Evolutionary conservation across 2,113 vertebrate genomes (phyloP), one percentile per base, ranked within the genome.

Genomic region (Ibidorhyncha struthersii): DNA sequence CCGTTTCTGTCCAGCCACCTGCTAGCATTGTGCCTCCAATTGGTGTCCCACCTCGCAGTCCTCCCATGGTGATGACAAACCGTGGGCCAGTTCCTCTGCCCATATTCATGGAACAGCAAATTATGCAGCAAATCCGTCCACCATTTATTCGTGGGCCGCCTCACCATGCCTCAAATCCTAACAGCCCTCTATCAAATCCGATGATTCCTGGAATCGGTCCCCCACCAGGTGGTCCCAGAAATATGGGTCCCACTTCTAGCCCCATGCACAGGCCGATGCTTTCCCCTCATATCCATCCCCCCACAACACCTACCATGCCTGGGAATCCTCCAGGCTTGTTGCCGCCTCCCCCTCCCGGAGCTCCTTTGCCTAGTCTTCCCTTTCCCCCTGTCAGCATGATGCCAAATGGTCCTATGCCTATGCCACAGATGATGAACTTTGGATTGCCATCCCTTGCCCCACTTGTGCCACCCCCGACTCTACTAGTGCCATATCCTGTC

Each of bases 101-200:
- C 95, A 98, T 99, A 94, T 99, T 99, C 98, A 99, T 99, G 99
- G 99, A 99, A 90, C 99, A 99, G 96, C 99, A 99, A 97, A 99
- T 99, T 98, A 99, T 99, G 98, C 99, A 99, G 96, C 99, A 99
- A 89, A 99, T 99, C 52, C 99, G 99, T 58, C 99, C 99, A 18
- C 99, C 99, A 1, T 99, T 99, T 98, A 98, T 99, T 66, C 99
- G 99, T 16, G 99, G 99, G 78, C 98, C 97, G 2, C 98, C 97
- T 74, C 99, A 99, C 91, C 98, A 99, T 50, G 98, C 98, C 84
- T 98, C 98, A 85, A 99, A 99, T 95, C 99, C 99, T 70, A 99
- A 99, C 92, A 99, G 99, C 89, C 99, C 99, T 38, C 97, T 99
- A 94, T 98, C 99, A 94, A 99, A 99, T 93, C 99, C 99, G 92